phyloP scores from a whole-genome alignment of 53 echinoderm and acorn worm genomes.

The Arbacia lixula region DNA sequence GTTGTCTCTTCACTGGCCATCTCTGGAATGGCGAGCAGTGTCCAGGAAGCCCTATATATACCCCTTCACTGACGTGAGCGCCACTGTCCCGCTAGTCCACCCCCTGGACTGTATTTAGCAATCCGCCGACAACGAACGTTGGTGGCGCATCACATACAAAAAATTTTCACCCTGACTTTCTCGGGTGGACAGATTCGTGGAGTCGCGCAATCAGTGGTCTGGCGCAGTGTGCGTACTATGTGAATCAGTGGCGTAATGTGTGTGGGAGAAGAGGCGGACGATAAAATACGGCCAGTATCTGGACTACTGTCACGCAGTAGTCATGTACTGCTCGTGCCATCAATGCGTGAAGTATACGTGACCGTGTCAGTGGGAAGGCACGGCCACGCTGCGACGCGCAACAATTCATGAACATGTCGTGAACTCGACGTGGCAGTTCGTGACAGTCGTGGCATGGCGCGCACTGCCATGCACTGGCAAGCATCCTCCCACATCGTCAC shows the following conservation, averaged over 20 bases:
- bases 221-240: too few relatives aligned
- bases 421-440: constrained; percentile 25
- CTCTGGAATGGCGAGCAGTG: constrained; percentile 61
- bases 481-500: background rate
- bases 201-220: too few relatives aligned
- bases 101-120: too few relatives aligned
- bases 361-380: constrained; percentile 65
- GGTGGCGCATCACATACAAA: too few relatives aligned
- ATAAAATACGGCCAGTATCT: too few relatives aligned
- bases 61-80: constrained; percentile 10
- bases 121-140: too few relatives aligned
- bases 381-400: constrained; percentile 65
- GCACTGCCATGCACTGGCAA: constrained; percentile 7
- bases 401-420: constrained; percentile 40
- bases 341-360: constrained; percentile 60
- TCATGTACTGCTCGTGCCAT: constrained; percentile 59
- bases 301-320: too few relatives aligned
- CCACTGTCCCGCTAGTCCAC: constrained; percentile 33
- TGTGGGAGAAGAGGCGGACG: too few relatives aligned
- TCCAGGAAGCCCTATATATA: constrained; percentile 61
- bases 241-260: too few relatives aligned
- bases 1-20: constrained; percentile 64
- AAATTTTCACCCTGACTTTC: too few relatives aligned
- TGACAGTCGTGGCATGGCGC: constrained; percentile 16
- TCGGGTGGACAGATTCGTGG: too few relatives aligned